Conservation (phyloP, 2,113 vertebrate genomes). For the Aythya baeri region DNA sequence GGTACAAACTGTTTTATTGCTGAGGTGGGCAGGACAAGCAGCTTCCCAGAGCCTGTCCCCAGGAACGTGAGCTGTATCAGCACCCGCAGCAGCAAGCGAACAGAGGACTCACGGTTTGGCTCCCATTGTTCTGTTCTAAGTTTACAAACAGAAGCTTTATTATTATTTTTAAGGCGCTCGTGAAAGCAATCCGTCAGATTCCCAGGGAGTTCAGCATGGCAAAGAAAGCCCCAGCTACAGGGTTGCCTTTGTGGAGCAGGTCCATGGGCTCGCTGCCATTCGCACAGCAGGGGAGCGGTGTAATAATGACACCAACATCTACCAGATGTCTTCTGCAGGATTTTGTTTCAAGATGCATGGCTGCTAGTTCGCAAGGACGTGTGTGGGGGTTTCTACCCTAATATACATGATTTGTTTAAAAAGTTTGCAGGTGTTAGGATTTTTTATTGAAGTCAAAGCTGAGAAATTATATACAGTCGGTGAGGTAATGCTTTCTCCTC, state of each 20-base stretch:
- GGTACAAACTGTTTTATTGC: not conserved
- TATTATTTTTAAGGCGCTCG: not conserved
- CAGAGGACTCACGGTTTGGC: not conserved
- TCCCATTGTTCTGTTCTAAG: not conserved
- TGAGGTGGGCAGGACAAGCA: not conserved
- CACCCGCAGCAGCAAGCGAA: not conserved
- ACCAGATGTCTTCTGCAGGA: constrained; percentile 41
- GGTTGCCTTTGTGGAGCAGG: constrained; percentile 35
- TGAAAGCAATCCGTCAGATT: not conserved
- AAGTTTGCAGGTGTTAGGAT: constrained; percentile 64
- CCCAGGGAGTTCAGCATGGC: not conserved
- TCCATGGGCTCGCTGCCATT: not conserved
- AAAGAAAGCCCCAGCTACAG: not conserved
- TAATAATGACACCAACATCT: constrained; percentile 6
- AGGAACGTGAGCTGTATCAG: not conserved
- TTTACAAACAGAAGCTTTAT: not conserved
- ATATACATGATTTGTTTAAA: constrained; percentile 45
- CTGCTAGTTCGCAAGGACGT: not conserved
- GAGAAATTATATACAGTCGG: not conserved
- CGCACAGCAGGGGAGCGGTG: not conserved
- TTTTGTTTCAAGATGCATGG: constrained; percentile 35
- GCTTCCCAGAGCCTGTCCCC: not conserved
- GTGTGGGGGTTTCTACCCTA: not conserved
- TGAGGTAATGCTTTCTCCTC: constrained; percentile 50
- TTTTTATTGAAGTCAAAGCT: constrained; percentile 60